These are phyloP conservation scores for Chaenocephalus aceratus DNA, from an alignment of 2,113 vertebrate species.

Conservation along the genomic window DNA sequence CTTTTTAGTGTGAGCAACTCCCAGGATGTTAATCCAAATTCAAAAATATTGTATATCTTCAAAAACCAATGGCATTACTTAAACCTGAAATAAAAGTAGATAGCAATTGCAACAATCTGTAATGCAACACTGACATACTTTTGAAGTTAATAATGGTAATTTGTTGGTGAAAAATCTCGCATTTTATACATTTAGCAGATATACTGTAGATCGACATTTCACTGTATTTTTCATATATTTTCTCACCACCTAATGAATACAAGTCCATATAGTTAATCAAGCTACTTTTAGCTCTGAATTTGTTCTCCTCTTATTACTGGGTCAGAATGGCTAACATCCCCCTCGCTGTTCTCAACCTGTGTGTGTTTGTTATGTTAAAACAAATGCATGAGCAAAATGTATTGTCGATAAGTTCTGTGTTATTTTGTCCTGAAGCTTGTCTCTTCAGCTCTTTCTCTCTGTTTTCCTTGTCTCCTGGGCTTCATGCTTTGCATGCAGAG, in stretches of 20 bases:
- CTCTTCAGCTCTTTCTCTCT: conserved; percentile 38
- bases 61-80: not conserved
- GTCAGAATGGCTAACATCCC: not conserved
- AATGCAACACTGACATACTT: not conserved
- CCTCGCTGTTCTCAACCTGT: not conserved
- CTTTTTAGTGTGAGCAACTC: not conserved
- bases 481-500: conserved; percentile 78
- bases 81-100: not conserved
- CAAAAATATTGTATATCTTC: not conserved
- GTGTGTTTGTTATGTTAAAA: conserved; percentile 35
- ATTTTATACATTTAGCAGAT: not conserved
- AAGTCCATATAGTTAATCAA: not conserved
- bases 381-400: conserved; percentile 49
- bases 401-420: conserved; percentile 38
- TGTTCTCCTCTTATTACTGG: not conserved
- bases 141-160: not conserved
- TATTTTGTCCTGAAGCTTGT: conserved; percentile 59
- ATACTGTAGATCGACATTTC: not conserved
- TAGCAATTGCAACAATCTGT: not conserved
- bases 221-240: not conserved
- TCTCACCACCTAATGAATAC: not conserved
- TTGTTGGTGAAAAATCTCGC: not conserved
- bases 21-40: not conserved
- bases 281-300: not conserved
- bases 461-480: conserved; percentile 75